A percentile compares a stretch with the other conserved stretches of the same genome.
These are phyloP conservation scores for Sebastes nivosus DNA, from an alignment of 2,797 vertebrate genomes.

Conservation along the genomic window DNA sequence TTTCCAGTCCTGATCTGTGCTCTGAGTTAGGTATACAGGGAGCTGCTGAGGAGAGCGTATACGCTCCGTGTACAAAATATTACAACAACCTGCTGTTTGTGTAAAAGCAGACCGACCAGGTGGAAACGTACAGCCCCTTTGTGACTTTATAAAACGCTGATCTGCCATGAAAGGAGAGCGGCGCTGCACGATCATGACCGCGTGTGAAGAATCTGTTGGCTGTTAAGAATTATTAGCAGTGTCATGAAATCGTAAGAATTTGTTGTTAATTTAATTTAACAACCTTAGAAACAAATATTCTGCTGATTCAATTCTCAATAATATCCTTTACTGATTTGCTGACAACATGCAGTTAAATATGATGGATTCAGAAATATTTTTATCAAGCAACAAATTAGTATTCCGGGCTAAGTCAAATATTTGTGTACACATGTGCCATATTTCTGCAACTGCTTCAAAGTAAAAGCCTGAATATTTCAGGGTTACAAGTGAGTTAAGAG, in stretches of 20 bases:
- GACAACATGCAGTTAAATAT: neutral
- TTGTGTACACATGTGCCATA: no score
- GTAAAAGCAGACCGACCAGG: neutral
- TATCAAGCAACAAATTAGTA: neutral
- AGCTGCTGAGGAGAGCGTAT: neutral
- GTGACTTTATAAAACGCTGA: neutral
- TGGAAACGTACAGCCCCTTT: neutral
- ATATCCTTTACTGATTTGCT: neutral
- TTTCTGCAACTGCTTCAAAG: neutral
- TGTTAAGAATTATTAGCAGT: neutral
- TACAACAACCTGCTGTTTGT: conserved; percentile 18
- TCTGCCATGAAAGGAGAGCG: neutral
- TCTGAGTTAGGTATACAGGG: conserved; percentile 31
- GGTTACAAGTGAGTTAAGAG: neutral
- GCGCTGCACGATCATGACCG: neutral
- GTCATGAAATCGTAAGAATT: neutral
- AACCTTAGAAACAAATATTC: neutral
- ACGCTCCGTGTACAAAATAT: neutral
- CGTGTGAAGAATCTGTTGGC: neutral
- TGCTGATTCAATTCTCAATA: neutral
- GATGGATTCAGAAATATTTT: neutral
- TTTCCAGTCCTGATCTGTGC: conserved; percentile 33
- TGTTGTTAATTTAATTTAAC: neutral
- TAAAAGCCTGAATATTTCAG: neutral
- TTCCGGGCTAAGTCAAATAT: neutral